A percentile compares a stretch with the other conserved stretches of the same genome.
phyloP scores from a whole-genome alignment of 2,888 invertebrate species.

The Petrophora chlorosata region DNA sequence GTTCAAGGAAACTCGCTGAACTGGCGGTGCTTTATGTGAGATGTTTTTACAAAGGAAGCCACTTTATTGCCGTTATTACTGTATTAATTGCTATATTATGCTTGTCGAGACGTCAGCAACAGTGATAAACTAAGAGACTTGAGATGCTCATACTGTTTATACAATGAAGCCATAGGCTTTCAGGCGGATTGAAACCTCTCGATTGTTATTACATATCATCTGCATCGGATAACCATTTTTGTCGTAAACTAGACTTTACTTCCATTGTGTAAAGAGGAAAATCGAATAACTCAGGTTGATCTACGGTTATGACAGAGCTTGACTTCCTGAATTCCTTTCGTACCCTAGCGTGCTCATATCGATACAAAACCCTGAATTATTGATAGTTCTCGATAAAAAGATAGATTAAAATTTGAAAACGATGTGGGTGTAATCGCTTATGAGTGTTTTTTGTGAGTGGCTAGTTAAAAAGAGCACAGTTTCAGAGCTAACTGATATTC shows the following conservation, averaged over 20 bases:
- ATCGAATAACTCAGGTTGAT: conserved; percentile 28
- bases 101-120: too few species aligned
- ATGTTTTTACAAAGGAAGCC: too few species aligned
- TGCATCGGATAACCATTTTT: conserved; percentile 41
- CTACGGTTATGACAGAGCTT: conserved; percentile 28
- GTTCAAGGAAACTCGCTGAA: too few species aligned
- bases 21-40: too few species aligned
- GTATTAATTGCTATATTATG: too few species aligned
- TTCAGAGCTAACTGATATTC: too few species aligned
- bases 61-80: too few species aligned
- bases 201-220: conserved; percentile 52
- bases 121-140: neutral
- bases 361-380: conserved; percentile 13
- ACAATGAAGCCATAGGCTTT: conserved; percentile 53
- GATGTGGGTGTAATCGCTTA: too few species aligned
- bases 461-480: too few species aligned
- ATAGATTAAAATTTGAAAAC: too few species aligned
- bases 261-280: conserved; percentile 26
- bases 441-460: too few species aligned
- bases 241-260: conserved; percentile 30
- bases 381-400: too few species aligned
- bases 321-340: conserved; percentile 22
- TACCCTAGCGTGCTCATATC: conserved; percentile 16
- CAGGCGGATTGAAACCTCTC: conserved; percentile 64
- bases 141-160: conserved; percentile 25